Conservation (phyloP, 2,888 invertebrate species). For the Hydrotaea diabolus region DNA sequence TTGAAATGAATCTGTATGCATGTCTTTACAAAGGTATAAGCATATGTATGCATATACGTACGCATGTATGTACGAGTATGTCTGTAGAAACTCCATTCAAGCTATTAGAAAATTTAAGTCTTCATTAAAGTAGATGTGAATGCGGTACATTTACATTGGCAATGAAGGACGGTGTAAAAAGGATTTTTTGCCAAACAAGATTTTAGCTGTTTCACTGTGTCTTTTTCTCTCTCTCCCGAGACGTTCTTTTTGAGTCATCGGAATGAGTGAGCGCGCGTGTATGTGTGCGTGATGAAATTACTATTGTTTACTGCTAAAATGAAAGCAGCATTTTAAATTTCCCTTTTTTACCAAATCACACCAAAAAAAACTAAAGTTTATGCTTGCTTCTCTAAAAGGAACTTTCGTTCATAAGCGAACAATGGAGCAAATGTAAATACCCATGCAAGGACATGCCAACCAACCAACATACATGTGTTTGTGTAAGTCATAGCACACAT, state of each 20-base stretch:
- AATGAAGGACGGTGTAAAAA: neutral
- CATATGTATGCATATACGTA: no score
- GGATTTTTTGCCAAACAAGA: neutral
- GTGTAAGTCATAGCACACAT: neutral
- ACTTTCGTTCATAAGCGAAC: neutral
- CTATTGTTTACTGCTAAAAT: slow-evolving; percentile 49
- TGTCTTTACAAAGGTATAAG: no score
- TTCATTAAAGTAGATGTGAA: slow-evolving; percentile 30
- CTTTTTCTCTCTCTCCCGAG: neutral
- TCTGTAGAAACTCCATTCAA: neutral
- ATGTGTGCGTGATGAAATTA: slow-evolving; percentile 27
- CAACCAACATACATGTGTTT: neutral
- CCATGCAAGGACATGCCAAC: no score
- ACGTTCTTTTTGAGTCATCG: neutral
- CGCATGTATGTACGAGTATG: neutral
- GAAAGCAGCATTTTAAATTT: slow-evolving; percentile 53
- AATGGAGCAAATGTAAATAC: neutral
- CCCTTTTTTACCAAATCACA: slow-evolving; percentile 13
- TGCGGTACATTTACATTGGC: slow-evolving; percentile 3
- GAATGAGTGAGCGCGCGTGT: neutral
- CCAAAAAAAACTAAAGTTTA: neutral
- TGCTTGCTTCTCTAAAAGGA: neutral
- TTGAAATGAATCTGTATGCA: slow-evolving; percentile 14
- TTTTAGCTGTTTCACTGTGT: neutral
- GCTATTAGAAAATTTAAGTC: slow-evolving; percentile 26